phyloP scores from a whole-genome alignment of 2,797 vertebrate genomes.

The Pangasius krempfi region DNA sequence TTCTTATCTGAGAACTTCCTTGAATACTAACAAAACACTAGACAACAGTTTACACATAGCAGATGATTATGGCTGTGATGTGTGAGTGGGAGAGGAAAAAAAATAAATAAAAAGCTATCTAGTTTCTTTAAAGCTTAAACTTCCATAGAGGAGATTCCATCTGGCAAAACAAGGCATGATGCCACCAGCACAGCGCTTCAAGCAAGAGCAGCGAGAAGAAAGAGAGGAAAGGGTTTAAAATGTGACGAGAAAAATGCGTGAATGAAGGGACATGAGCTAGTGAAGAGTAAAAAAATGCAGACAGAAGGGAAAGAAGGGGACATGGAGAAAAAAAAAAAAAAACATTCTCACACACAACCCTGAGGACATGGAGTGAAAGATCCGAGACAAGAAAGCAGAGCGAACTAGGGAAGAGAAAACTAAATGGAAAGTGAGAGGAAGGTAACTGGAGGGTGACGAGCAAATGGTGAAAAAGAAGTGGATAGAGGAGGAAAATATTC shows the following conservation, averaged over 20 bases:
- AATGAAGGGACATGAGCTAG: constrained; percentile 28
- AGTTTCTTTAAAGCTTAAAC: constrained; percentile 36
- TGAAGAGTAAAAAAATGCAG: not conserved
- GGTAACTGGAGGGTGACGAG: constrained; percentile 17
- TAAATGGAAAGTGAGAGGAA: constrained; percentile 17
- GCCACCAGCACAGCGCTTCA: constrained; percentile 5
- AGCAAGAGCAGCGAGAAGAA: constrained; percentile 7
- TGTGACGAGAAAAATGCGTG: constrained; percentile 14
- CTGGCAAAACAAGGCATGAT: constrained; percentile 59
- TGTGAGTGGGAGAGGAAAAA: not conserved
- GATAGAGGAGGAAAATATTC: constrained; percentile 25
- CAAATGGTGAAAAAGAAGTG: constrained; percentile 25
- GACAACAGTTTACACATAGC: not conserved
- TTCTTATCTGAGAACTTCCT: not conserved
- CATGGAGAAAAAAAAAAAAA: not conserved
- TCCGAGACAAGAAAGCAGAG: not conserved
- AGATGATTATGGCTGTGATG: not conserved
- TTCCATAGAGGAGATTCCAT: constrained; percentile 57
- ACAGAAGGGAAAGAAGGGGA: constrained; percentile 16
- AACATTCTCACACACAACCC: constrained; percentile 53
- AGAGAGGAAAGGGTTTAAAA: not conserved
- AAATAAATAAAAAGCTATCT: not conserved
- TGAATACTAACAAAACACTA: not conserved
- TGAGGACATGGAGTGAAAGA: constrained; percentile 30
- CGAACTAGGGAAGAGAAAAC: constrained; percentile 11